Conservation (phyloP, 1,140 invertebrate genomes). For the Lepidotrigona ventralis region DNA sequence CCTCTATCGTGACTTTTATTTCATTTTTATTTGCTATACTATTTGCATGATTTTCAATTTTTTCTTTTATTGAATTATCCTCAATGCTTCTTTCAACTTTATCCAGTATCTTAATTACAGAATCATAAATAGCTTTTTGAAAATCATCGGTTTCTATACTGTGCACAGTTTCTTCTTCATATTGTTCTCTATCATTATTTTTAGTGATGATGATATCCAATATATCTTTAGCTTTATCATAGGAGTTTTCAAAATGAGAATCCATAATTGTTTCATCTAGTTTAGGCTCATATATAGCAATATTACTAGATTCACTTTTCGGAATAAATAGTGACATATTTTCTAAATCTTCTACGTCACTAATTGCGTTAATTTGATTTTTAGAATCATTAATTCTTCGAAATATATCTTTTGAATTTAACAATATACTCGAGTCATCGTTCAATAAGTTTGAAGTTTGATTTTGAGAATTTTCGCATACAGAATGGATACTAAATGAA, state of each 20-base stretch:
- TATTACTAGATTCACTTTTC: constrained; percentile 67
- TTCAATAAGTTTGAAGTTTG: constrained; percentile 17
- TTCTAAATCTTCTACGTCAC: constrained; percentile 55
- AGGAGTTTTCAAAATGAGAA: constrained; percentile 26
- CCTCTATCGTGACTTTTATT: constrained; percentile 2
- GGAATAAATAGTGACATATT: constrained; percentile 66
- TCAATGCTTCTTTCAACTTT: constrained; percentile 49
- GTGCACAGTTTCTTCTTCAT: constrained; percentile 28
- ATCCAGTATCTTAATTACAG: constrained; percentile 50
- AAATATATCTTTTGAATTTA: constrained; percentile 7
- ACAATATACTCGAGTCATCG: constrained; percentile 16
- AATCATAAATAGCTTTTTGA: constrained; percentile 45
- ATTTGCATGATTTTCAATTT: not conserved
- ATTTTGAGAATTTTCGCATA: constrained; percentile 27
- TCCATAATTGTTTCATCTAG: constrained; percentile 43
- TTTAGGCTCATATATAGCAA: constrained; percentile 49
- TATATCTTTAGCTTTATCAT: constrained; percentile 68
- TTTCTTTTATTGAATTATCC: constrained; percentile 15
- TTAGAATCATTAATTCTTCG: constrained; percentile 8
- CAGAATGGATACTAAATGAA: constrained; percentile 60
- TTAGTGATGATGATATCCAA: constrained; percentile 67
- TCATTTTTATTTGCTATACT: constrained; percentile 21
- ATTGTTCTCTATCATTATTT: constrained; percentile 53
- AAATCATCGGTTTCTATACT: constrained; percentile 37
- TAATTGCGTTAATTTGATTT: not conserved